Evolutionary conservation across 2,113 vertebrate genomes (phyloP), one percentile per base, ranked within the genome.

Genomic region (Polyodon spathula): DNA sequence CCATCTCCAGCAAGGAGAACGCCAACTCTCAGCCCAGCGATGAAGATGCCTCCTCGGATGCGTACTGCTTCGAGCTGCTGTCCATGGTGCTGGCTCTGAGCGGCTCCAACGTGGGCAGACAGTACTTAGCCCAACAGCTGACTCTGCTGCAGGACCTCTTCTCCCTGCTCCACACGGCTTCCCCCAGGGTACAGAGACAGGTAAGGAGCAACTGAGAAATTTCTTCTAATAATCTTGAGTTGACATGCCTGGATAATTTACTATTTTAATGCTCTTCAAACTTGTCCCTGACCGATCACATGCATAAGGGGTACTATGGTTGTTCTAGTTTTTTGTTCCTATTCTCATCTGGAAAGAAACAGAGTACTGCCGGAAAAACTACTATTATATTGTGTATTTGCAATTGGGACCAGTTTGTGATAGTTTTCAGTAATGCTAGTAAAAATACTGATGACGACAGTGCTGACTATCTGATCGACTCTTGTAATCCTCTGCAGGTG

Each of bases 1-100:
- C 96, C 68, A 98, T 99, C 68, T 99, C 96, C 62, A 98, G 96
- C 83, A 98, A 97, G 54, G 96, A 99, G 77, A 98, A 99, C 0
- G 96, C 96, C 60, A 99, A 99, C 78, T 98, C 96, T 0, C 96
- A 98, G 79, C 96, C 96, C 40, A 98, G 63, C 0, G 95, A 97
- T 2, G 95, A 98, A 54, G 96, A 97, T 0, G 94, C 94, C 2
- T 85, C 95, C 37, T 97, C 95, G 0, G 96, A 98, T 0, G 95
- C 96, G 1, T 99, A 99, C 65, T 99, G 96, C 78, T 99, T 99
- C 50, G 96, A 99, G 78, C 84, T 99, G 63, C 85, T 99, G 8
- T 99, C 96, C 14, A 99, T 99, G 96, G 96, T 99, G 0, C 79
- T 99, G 68, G 96, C 96, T 0, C 37, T 99, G 67, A 99, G 96